phyloP scores from a whole-genome alignment of 2,113 vertebrate genomes.

The Clarias macrocephalus region DNA sequence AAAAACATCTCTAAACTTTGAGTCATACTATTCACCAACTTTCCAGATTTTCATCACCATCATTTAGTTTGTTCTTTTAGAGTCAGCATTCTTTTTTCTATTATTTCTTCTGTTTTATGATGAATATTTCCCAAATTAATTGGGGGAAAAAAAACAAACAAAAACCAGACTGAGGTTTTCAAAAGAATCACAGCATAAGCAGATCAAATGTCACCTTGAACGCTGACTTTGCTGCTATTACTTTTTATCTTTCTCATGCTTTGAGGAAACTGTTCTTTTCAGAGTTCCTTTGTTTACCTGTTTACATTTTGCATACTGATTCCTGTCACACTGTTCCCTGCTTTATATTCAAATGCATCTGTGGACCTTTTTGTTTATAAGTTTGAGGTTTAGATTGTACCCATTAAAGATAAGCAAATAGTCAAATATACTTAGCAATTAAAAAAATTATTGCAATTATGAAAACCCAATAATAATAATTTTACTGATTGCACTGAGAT shows the following conservation, averaged over 20 bases:
- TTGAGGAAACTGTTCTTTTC: not conserved
- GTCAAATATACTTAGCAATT: not conserved
- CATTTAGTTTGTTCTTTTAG: not conserved
- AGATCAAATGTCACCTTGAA: not conserved
- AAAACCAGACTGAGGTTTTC: not conserved
- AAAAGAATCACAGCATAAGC: not conserved
- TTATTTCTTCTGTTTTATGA: not conserved
- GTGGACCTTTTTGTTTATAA: no score
- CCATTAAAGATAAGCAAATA: not conserved
- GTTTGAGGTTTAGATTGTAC: not conserved
- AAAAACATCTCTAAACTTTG: not conserved
- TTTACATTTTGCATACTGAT: not conserved
- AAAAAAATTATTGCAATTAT: not conserved
- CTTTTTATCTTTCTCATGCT: not conserved
- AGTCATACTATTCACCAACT: slow-evolving; percentile 17
- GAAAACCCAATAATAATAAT: not conserved
- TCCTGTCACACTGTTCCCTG: not conserved
- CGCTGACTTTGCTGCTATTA: not conserved
- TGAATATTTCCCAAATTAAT: not conserved
- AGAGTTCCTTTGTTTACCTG: not conserved
- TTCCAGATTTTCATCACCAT: not conserved
- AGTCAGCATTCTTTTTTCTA: not conserved
- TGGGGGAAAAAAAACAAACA: not conserved
- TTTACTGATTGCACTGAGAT: not conserved
- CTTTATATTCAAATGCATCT: not conserved